phyloP scores from a whole-genome alignment of 2,888 invertebrate genomes.

The Drosophila mercatorum region DNA sequence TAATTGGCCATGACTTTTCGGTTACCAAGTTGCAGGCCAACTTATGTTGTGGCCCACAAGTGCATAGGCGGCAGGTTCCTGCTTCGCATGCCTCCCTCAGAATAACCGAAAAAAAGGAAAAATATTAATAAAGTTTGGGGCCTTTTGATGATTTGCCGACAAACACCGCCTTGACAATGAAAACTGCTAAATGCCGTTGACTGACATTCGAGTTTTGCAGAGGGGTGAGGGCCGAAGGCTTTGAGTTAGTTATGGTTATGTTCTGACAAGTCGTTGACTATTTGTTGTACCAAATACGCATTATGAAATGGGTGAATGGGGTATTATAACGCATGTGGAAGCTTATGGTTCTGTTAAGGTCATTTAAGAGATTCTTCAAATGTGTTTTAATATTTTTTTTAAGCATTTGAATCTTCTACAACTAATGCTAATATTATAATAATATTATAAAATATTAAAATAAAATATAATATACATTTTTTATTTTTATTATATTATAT shows the following conservation, averaged over 20 bases:
- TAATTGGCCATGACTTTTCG: conserved; percentile 78
- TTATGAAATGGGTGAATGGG: not conserved
- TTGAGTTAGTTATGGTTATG: conserved; percentile 68
- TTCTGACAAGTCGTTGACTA: conserved; percentile 62
- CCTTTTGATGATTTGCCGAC: conserved; percentile 73
- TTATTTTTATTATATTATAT: no score
- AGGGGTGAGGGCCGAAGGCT: conserved; percentile 6
- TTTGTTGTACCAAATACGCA: conserved; percentile 12
- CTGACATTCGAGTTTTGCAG: conserved; percentile 37
- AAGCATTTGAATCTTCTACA: no score
- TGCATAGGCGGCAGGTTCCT: conserved; percentile 16
- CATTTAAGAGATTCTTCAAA: no score
- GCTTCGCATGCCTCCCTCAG: conserved; percentile 21
- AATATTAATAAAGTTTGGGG: conserved; percentile 72
- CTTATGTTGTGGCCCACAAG: conserved; percentile 16
- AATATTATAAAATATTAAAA: no score
- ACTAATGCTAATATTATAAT: no score
- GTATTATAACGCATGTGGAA: not conserved
- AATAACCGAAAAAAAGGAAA: conserved; percentile 4
- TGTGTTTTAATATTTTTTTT: no score
- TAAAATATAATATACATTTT: no score
- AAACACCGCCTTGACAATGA: conserved; percentile 74
- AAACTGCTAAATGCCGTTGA: conserved; percentile 72
- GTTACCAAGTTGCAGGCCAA: conserved; percentile 55
- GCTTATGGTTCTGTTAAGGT: not conserved